These are phyloP conservation scores for Drosophila nikananu DNA, from an alignment of 1,140 invertebrate species.

Conservation along the genomic window DNA sequence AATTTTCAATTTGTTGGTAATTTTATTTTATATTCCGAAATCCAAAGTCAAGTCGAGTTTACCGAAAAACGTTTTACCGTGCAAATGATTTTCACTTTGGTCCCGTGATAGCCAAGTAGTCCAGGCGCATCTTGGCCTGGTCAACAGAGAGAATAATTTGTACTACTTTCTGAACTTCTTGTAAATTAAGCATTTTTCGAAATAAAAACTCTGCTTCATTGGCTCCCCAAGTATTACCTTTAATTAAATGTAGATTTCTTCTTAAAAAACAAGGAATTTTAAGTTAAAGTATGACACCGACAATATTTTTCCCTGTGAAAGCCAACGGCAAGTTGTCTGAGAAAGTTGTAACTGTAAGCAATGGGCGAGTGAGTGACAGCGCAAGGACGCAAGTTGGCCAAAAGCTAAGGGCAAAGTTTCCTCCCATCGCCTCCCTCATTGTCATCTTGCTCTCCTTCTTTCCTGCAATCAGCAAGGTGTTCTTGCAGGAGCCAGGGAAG, in stretches of 20 bases:
- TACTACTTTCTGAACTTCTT: neutral
- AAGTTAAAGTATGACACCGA: neutral
- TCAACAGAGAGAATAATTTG: conserved; percentile 9
- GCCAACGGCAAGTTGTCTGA: conserved; percentile 18
- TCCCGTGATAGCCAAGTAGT: conserved; percentile 26
- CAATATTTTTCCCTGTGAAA: conserved; percentile 10
- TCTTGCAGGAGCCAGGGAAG: conserved; percentile 34
- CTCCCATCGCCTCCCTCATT: conserved; percentile 42
- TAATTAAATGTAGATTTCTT: neutral
- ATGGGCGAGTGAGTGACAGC: conserved; percentile 51
- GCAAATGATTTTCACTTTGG: conserved; percentile 80
- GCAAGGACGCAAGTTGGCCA: conserved; percentile 18
- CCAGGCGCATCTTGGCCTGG: conserved; percentile 11
- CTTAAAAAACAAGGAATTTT: neutral
- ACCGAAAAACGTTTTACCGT: conserved; percentile 83
- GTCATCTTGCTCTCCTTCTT: conserved; percentile 50
- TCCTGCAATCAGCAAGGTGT: conserved; percentile 31
- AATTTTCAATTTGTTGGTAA: conserved; percentile 83
- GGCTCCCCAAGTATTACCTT: no score
- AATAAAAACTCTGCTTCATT: no score
- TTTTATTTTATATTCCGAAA: conserved; percentile 82
- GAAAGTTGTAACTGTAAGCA: conserved; percentile 74
- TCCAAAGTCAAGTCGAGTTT: conserved; percentile 81
- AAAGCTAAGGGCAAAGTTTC: conserved; percentile 70
- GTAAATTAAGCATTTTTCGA: no score